Evolutionary conservation across 1,140 invertebrate genomes (phyloP).

Genomic region (Nixonia krombeini): DNA sequence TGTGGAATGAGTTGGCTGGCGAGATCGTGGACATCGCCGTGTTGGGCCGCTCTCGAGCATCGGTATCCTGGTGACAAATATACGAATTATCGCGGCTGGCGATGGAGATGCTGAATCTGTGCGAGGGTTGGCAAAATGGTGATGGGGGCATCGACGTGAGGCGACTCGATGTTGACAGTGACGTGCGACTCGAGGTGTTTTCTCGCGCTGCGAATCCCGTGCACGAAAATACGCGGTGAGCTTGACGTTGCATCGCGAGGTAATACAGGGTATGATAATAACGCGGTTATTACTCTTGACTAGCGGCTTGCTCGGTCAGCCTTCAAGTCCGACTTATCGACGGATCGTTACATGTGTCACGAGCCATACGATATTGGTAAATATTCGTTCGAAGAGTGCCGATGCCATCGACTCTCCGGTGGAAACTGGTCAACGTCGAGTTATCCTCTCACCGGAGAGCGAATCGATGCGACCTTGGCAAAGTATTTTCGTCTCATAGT

Average conservation of each 20-base stretch:
- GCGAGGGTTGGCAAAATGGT: slow-evolving; percentile 31
- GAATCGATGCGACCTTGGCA: too few relatives aligned
- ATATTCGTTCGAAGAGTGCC: too few relatives aligned
- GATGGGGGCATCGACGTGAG: slow-evolving; percentile 32
- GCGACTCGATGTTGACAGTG: slow-evolving; percentile 14
- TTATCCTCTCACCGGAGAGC: too few relatives aligned
- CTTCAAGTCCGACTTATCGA: too few relatives aligned
- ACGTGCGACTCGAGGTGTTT: slow-evolving; percentile 13
- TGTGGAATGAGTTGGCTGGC: slow-evolving; percentile 12
- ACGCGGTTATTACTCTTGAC: neutral
- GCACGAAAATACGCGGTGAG: slow-evolving; percentile 11
- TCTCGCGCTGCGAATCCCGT: neutral
- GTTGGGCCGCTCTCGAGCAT: neutral
- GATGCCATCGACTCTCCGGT: too few relatives aligned
- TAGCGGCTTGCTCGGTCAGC: too few relatives aligned
- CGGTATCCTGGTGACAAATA: slow-evolving; percentile 10
- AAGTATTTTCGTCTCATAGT: neutral
- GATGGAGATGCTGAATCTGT: slow-evolving; percentile 25
- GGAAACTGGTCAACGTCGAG: too few relatives aligned
- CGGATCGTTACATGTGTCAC: too few relatives aligned
- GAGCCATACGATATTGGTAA: too few relatives aligned
- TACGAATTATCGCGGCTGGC: slow-evolving; percentile 22
- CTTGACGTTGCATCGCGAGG: too few relatives aligned
- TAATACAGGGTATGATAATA: slow-evolving; percentile 20
- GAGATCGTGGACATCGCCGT: neutral